Evolutionary conservation across 2,888 invertebrate species (phyloP), one percentile per base, ranked within the genome.

Genomic region (Actias luna): DNA sequence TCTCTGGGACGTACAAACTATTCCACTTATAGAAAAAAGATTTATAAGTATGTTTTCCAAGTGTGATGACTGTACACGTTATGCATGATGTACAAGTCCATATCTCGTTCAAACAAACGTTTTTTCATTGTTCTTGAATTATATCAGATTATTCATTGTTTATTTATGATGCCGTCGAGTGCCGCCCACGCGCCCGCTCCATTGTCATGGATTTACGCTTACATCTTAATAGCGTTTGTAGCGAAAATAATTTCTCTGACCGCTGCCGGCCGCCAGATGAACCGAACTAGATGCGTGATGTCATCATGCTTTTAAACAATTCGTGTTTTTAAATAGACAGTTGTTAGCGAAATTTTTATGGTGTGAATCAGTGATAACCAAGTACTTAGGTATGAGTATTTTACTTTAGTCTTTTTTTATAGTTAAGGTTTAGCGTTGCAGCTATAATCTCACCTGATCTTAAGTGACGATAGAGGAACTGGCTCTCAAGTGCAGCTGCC

Each of bases 61-160:
- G n/a, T n/a, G n/a, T n/a, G 7, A 46, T 10, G 10, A 46, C 18
- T 18, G 18, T 7, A 42, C 42, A 42, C 36, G 16, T 36, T 39
- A 39, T 39, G 5, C 16, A 39, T 39, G 18, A 46, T 46, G 22
- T 46, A 46, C 12, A 46, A 8, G 5, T 22, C 46, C 18, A 22
- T 46, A 46, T 22, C 22, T 25, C 10, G 22, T 50, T 46, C 5
- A 55, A 55, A 31, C 31, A 61, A 52, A 52, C 25, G 16, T 61
- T 55, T 52, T 46, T 27, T 58, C 22, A 18, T 16, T 59, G 22
- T 33, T 33, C 39, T 18, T 29, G 33, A 58, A 50, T 50, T 22
- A 33, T 25, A 27, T 35, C 10, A 36, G 61, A 63, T 69, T 69
- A 68, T 62, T 72, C 69, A 72, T 59, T 58, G 67, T 67, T 64